These are phyloP conservation scores for Pristionchus maxplancki DNA, from an alignment of 2,888 invertebrate genomes.

Conservation along the genomic window DNA sequence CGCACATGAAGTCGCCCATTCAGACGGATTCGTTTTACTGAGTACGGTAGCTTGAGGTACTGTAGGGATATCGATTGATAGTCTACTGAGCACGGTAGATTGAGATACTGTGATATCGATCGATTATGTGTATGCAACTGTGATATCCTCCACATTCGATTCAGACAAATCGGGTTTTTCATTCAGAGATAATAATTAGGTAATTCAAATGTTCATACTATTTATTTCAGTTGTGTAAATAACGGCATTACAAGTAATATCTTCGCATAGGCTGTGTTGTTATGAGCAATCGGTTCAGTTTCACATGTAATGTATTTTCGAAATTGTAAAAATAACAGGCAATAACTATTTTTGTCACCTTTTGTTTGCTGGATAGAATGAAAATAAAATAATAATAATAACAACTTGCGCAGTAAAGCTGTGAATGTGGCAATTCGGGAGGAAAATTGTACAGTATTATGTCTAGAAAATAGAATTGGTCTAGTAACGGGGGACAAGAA, in stretches of 20 bases:
- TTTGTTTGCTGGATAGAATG: background rate
- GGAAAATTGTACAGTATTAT: constrained; percentile 28
- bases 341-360: background rate
- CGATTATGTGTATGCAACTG: background rate
- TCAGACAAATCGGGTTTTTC: constrained; percentile 4
- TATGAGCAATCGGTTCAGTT: constrained; percentile 41
- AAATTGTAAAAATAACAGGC: constrained; percentile 22
- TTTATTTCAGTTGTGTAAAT: constrained; percentile 14
- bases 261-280: constrained; percentile 36
- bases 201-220: background rate
- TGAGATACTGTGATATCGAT: background rate
- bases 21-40: constrained; percentile 21
- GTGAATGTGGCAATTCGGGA: constrained; percentile 6
- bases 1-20: constrained; percentile 88
- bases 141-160: constrained; percentile 8
- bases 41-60: background rate
- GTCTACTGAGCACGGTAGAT: background rate
- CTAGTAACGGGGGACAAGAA: constrained; percentile 11
- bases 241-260: constrained; percentile 22
- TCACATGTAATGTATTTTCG: constrained; percentile 24
- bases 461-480: constrained; percentile 21
- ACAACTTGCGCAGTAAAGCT: constrained; percentile 35
- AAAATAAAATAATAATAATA: background rate
- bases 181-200: constrained; percentile 12
- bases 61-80: background rate